These are phyloP conservation scores for Chunga burmeisteri DNA, from an alignment of 2,113 vertebrate species.

Conservation along the genomic window DNA sequence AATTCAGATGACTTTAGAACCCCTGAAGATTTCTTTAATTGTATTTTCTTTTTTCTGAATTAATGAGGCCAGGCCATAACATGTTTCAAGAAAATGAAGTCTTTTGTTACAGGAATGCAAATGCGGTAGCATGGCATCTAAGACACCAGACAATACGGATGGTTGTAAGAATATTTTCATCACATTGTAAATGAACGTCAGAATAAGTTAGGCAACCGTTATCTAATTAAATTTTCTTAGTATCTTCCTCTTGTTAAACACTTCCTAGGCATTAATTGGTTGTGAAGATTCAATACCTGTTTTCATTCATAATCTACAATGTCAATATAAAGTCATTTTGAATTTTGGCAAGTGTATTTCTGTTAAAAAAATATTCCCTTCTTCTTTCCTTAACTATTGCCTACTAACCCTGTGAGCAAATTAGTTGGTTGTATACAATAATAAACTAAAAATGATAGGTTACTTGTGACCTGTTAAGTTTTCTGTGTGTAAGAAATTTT, in stretches of 20 bases:
- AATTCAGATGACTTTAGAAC: constrained; percentile 67
- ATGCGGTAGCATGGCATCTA: not conserved
- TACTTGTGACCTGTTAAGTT: not conserved
- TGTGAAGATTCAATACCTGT: not conserved
- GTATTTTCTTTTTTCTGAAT: constrained; percentile 70
- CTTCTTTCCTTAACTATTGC: not conserved
- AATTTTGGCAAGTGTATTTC: not conserved
- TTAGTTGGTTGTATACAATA: not conserved
- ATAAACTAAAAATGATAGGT: not conserved
- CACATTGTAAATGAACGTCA: not conserved
- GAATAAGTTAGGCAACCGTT: not conserved
- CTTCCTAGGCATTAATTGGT: not conserved
- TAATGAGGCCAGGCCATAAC: constrained; percentile 65
- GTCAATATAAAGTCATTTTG: not conserved
- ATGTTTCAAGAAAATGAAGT: constrained; percentile 71
- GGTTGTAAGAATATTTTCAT: constrained; percentile 24
- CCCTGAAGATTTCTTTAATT: constrained; percentile 69
- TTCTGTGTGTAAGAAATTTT: not conserved
- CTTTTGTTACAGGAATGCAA: constrained; percentile 54
- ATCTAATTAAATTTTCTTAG: constrained; percentile 29
- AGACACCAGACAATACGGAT: not conserved
- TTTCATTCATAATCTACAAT: not conserved
- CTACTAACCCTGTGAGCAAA: not conserved
- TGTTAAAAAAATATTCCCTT: not conserved
- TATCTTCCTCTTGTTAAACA: constrained; percentile 9